These are phyloP conservation scores for Diorhabda carinulata DNA, from an alignment of 1,140 invertebrate species.

Conservation along the genomic window DNA sequence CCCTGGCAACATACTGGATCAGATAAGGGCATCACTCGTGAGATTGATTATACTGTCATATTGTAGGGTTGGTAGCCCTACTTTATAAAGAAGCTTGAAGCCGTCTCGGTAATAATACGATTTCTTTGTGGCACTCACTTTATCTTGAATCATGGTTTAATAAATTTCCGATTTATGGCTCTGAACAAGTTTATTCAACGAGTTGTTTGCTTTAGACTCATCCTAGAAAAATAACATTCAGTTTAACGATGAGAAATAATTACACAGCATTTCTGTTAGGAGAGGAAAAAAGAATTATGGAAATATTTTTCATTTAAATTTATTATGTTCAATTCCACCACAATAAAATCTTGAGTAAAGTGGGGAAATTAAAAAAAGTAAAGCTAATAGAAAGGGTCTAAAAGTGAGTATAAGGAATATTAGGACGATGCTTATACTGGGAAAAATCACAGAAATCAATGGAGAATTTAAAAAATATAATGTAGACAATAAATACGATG, in stretches of 20 bases:
- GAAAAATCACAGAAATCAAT: too few relatives aligned
- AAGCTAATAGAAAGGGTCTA: background rate
- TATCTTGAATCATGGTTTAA: conserved; percentile 1
- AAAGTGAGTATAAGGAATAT: background rate
- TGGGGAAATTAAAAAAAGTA: background rate
- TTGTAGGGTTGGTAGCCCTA: background rate
- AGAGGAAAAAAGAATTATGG: too few relatives aligned
- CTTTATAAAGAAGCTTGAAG: background rate
- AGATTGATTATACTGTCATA: conserved; percentile 2
- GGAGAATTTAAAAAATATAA: too few relatives aligned
- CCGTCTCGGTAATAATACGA: background rate
- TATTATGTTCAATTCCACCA: too few relatives aligned
- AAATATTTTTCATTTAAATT: too few relatives aligned
- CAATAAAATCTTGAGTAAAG: too few relatives aligned
- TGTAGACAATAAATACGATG: too few relatives aligned
- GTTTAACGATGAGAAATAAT: background rate
- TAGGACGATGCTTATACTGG: background rate
- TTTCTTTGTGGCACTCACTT: conserved; percentile 2
- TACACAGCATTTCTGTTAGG: too few relatives aligned
- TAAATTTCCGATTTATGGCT: background rate
- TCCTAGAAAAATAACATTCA: background rate
- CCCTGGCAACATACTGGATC: background rate
- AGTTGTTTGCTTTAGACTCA: background rate
- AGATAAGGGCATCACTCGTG: conserved; percentile 1
- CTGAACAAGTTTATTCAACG: background rate